Evolutionary conservation across 2,113 vertebrate species (phyloP).

Genomic region (Petrocephalus zakoni): DNA sequence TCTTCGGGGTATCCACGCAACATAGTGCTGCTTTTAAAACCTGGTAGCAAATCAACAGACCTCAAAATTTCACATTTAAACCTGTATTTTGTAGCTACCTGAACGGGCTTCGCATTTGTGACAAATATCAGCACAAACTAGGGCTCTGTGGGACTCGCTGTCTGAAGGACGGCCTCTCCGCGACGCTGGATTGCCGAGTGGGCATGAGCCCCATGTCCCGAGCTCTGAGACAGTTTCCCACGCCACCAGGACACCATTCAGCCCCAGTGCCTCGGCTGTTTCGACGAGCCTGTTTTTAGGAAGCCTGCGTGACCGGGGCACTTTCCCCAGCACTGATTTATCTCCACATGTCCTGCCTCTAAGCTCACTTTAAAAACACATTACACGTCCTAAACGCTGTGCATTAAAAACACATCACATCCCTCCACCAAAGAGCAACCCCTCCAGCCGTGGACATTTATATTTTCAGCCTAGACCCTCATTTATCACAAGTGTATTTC

Average conservation of each 20-base stretch:
- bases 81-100: background rate
- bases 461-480: background rate
- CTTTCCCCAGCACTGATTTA: background rate
- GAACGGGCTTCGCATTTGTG: background rate
- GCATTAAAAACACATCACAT: slow-evolving; percentile 8
- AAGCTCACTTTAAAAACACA: slow-evolving; percentile 9
- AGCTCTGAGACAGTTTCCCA: background rate
- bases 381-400: slow-evolving; percentile 5
- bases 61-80: background rate
- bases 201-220: background rate
- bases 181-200: background rate
- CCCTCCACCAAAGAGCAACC: background rate
- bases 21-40: background rate
- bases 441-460: background rate
- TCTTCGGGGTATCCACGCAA: background rate
- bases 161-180: background rate
- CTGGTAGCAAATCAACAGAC: background rate
- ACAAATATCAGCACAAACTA: background rate
- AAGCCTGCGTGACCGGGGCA: background rate
- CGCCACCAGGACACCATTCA: background rate
- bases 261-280: background rate
- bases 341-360: background rate
- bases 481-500: background rate
- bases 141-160: background rate
- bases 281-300: background rate